These are phyloP conservation scores for Gobius niger DNA, from an alignment of 2,113 vertebrate genomes.

Conservation along the genomic window DNA sequence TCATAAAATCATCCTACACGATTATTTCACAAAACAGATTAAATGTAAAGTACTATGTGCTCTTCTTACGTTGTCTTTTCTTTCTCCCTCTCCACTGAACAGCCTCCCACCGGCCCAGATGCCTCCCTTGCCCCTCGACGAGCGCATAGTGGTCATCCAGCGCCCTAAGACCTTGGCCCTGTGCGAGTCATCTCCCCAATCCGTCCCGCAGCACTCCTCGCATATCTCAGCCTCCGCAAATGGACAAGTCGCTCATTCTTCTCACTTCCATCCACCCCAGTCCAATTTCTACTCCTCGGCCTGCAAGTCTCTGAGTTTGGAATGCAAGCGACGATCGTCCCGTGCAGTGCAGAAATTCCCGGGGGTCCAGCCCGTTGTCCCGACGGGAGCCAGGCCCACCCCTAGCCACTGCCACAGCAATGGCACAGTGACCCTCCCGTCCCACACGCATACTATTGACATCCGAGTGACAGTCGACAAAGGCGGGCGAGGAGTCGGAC, in stretches of 20 bases:
- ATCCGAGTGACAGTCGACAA: conserved; percentile 76
- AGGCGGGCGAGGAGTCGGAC: conserved; percentile 53
- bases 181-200: conserved; percentile 73
- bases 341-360: conserved; percentile 61
- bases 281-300: conserved; percentile 60
- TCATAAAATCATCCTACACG: neutral
- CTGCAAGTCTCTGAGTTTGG: conserved; percentile 70
- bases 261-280: conserved; percentile 60
- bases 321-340: conserved; percentile 74
- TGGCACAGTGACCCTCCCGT: conserved; percentile 75
- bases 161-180: conserved; percentile 77
- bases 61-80: conserved; percentile 35
- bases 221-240: conserved; percentile 58
- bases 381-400: conserved; percentile 46
- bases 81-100: conserved; percentile 39
- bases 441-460: conserved; percentile 78
- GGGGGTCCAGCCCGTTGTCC: conserved; percentile 48
- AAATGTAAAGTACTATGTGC: conserved; percentile 46
- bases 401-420: conserved; percentile 78
- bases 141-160: conserved; percentile 84
- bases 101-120: conserved; percentile 80
- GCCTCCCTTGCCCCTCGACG: conserved; percentile 87
- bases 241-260: conserved; percentile 54
- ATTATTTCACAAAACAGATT: neutral
- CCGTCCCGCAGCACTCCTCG: conserved; percentile 65